Evolutionary conservation across 2,113 vertebrate species (phyloP), one percentile per base, ranked within the genome.

Genomic region (Rafetus swinhoei): DNA sequence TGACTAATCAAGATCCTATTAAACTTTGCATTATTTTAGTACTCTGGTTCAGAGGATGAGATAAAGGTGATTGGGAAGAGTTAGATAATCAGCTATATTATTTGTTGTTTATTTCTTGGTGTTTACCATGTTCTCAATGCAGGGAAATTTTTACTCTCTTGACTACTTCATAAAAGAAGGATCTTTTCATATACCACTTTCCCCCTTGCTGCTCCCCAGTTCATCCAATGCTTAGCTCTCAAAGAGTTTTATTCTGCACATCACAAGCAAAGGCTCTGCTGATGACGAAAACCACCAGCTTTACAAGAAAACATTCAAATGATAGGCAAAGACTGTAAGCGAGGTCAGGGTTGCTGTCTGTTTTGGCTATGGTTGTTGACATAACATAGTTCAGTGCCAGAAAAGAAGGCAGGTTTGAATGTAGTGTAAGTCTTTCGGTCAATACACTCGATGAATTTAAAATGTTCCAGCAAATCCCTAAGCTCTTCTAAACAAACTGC

Each of bases 281-380:
- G 50, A 55, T 52, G 45, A 82, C 60, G 72, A 87, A 45, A 93
- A 93, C 9, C 53, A 86, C 76, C 25, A n/a, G 32, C 65, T 84
- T 45, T 9, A 90, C 39, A 88, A 89, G 86, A 72, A 57, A 13
- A 50, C 5, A 18, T 7, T 84, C 90, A 69, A 86, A 0, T 4
- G 29, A n/a, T 22, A 91, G 79, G 82, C 77, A 25, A 90, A 80
- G 69, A 82, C 3, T 81, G 45, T 92, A 57, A 85, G 29, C 53
- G 83, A 95, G 82, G 94, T n/a, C 93, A 96, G 93, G 89, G 84
- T 72, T 88, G 52, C 76, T 87, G 92, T 91, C 88, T 89, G 65
- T 39, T 90, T 81, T 81, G 93, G 90, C 82, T 90, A 56, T 12
- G 32, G 54, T 45, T 50, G 62, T 57, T 90, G 62, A 91, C 88